Percentiles rank a stretch among this genome's conserved stretches.
Evolutionary conservation across 2,797 vertebrate species (phyloP).

Genomic region (Pyrocephalus nanus): DNA sequence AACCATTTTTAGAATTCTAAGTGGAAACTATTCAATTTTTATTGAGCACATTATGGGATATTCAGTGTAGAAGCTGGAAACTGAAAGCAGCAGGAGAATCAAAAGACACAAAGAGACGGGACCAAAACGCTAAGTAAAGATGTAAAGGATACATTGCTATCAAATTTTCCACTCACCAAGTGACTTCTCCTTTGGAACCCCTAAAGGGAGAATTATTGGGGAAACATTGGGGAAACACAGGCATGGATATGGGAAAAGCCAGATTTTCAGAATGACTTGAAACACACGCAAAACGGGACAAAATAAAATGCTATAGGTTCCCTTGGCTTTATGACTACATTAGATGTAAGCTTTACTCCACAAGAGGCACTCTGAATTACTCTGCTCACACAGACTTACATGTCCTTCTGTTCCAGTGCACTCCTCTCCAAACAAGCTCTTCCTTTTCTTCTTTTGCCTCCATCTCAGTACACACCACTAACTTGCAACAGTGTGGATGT

Average conservation of each 20-base stretch:
- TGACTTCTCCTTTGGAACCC: neutral
- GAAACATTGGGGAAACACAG: neutral
- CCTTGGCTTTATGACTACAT: neutral
- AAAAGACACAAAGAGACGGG: neutral
- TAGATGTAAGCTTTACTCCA: neutral
- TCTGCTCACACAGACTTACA: neutral
- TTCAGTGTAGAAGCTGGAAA: neutral
- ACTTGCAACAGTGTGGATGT: neutral
- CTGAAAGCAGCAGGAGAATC: neutral
- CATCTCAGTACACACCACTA: neutral
- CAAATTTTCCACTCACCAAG: neutral
- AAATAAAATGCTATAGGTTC: neutral
- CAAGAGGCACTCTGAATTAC: neutral
- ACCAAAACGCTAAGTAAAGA: neutral
- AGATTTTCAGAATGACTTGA: neutral
- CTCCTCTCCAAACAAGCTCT: neutral
- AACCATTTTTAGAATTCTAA: slow-evolving; percentile 44
- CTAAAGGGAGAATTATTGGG: neutral
- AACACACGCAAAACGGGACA: neutral
- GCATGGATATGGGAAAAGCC: neutral
- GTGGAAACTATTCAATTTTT: slow-evolving; percentile 36
- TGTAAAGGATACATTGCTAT: neutral
- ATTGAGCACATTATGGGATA: neutral
- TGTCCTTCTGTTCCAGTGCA: neutral
- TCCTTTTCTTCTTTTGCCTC: neutral